Evolutionary conservation across 30 jellyfish, hydroid and myxozoan genomes (phyloP).

Genomic region (Hydra vulgaris): DNA sequence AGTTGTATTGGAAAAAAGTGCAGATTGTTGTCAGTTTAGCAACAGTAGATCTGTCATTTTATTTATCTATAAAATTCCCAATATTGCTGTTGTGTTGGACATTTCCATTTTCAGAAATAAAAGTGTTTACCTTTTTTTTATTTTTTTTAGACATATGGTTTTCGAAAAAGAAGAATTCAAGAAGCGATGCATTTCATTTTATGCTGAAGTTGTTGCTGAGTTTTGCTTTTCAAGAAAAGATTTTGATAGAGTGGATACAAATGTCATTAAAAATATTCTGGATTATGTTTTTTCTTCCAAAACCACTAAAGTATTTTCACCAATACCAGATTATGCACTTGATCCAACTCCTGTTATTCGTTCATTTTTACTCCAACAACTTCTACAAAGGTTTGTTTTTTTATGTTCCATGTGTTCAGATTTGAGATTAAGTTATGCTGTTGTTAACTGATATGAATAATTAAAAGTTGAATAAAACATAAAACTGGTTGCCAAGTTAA

Average conservation of each 20-base stretch:
- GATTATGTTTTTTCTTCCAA: constrained; percentile 29
- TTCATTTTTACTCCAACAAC: constrained; percentile 56
- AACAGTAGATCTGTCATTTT: no score
- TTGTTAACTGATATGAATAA: no score
- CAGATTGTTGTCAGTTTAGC: no score
- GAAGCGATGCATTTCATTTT: constrained; percentile 38
- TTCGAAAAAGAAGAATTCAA: constrained; percentile 11
- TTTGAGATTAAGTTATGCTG: no score
- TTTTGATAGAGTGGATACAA: not conserved
- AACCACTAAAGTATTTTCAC: constrained; percentile 44
- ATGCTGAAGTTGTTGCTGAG: constrained; percentile 9
- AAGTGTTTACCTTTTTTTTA: no score
- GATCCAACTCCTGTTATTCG: constrained; percentile 68
- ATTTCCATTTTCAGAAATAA: no score
- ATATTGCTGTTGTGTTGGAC: no score
- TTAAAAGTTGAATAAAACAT: no score
- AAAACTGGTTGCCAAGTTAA: no score
- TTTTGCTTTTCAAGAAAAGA: constrained; percentile 34
- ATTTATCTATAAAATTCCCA: no score
- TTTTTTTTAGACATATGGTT: constrained; percentile 5
- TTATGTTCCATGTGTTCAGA: no score
- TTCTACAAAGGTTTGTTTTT: constrained; percentile 31
- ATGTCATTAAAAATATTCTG: constrained; percentile 38
- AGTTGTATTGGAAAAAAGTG: no score
- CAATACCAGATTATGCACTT: constrained; percentile 53